Evolutionary conservation across 1,140 invertebrate genomes (phyloP).

Genomic region (Dolichoris vasculosae): DNA sequence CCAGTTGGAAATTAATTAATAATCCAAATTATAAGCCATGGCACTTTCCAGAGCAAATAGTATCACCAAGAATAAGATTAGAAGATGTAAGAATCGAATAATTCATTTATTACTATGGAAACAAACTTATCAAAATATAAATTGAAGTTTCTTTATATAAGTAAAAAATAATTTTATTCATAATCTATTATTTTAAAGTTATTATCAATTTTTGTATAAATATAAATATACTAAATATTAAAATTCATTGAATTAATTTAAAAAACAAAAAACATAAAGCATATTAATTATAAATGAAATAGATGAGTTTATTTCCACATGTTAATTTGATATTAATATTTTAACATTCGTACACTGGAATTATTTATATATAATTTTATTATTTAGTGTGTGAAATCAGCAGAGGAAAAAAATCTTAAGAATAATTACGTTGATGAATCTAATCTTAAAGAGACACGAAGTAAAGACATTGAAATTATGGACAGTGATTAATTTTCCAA

Average conservation of each 20-base stretch:
- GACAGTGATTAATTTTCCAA: slow-evolving; percentile 69
- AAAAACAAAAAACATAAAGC: neutral
- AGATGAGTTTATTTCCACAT: neutral
- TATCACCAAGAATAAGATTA: slow-evolving; percentile 80
- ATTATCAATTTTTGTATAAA: no score
- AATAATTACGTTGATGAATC: slow-evolving; percentile 72
- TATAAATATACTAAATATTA: no score
- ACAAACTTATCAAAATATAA: slow-evolving; percentile 23
- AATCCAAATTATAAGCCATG: slow-evolving; percentile 88
- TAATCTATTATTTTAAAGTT: no score
- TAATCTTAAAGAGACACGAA: slow-evolving; percentile 64
- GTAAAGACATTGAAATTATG: slow-evolving; percentile 65
- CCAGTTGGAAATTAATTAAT: slow-evolving; percentile 85
- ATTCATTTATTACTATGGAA: slow-evolving; percentile 36
- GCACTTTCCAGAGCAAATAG: slow-evolving; percentile 89
- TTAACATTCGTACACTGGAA: slow-evolving; percentile 20
- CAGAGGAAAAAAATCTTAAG: slow-evolving; percentile 71
- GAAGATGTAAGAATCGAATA: slow-evolving; percentile 78
- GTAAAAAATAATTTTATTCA: no score
- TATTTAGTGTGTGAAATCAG: slow-evolving; percentile 71
- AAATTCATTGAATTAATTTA: no score
- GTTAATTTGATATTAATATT: neutral
- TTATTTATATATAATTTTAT: slow-evolving; percentile 25
- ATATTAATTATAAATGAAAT: neutral
- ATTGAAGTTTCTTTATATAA: neutral